A percentile compares a stretch with the other conserved stretches of the same genome.
Conservation (phyloP, 2,113 vertebrate species). For the Oncorhynchus nerka region DNA sequence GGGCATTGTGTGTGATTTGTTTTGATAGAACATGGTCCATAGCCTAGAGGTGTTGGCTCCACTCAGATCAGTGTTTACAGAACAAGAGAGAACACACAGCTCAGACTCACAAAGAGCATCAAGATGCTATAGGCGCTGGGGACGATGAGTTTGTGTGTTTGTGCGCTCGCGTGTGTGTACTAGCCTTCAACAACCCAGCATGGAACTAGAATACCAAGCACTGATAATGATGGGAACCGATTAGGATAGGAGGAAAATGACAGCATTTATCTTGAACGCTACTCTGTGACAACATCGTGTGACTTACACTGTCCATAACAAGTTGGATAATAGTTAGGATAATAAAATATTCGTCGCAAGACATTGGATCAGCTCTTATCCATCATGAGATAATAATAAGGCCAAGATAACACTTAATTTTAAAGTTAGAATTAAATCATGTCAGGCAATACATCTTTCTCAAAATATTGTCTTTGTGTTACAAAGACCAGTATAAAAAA, state of each 20-base stretch:
- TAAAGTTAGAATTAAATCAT: background rate
- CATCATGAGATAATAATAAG: background rate
- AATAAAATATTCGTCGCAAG: background rate
- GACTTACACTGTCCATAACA: background rate
- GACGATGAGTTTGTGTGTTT: background rate
- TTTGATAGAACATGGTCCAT: slow-evolving; percentile 38
- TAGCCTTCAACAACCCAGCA: background rate
- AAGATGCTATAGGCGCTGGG: slow-evolving; percentile 12
- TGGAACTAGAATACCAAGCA: background rate
- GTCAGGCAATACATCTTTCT: background rate
- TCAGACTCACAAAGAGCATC: background rate
- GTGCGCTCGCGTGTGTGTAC: background rate
- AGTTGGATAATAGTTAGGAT: background rate
- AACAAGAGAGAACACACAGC: slow-evolving; percentile 25
- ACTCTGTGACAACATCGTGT: slow-evolving; percentile 4
- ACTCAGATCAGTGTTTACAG: slow-evolving; percentile 37
- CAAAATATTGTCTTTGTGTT: background rate
- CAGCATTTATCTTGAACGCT: background rate
- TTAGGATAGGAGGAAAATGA: background rate
- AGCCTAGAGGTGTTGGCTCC: slow-evolving; percentile 23
- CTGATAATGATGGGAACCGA: background rate
- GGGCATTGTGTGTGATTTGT: slow-evolving; percentile 33
- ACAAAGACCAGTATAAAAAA: no score
- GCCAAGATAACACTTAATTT: background rate
- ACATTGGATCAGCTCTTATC: background rate